phyloP scores from a whole-genome alignment of 2,113 vertebrate genomes.

The Pseudolaguvia tuberculata region DNA sequence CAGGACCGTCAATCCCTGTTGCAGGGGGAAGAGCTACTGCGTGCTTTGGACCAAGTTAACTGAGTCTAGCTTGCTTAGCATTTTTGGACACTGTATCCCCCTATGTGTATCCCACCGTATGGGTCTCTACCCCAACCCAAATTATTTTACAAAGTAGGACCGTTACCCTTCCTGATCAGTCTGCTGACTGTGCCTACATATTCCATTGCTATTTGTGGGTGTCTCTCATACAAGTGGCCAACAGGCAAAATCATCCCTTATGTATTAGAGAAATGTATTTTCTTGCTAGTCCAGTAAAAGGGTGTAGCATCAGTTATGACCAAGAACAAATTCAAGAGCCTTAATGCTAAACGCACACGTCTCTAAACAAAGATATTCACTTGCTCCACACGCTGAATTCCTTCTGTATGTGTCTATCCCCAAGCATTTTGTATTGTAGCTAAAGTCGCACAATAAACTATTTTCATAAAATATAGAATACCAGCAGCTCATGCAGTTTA shows the following conservation, averaged over 20 bases:
- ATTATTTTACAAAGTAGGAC: constrained; percentile 9
- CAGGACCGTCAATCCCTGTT: constrained; percentile 91
- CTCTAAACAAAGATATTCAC: background rate
- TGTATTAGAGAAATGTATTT: constrained; percentile 8
- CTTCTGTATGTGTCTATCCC: constrained; percentile 17
- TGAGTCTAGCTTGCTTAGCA: constrained; percentile 66
- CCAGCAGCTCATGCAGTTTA: constrained; percentile 55
- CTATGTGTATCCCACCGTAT: constrained; percentile 33
- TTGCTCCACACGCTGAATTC: background rate
- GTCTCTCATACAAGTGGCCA: constrained; percentile 3
- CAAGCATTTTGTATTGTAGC: constrained; percentile 47
- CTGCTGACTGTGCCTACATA: constrained; percentile 24
- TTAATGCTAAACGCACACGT: constrained; percentile 41
- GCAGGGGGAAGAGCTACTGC: constrained; percentile 94
- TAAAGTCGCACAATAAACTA: constrained; percentile 55
- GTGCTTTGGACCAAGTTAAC: constrained; percentile 95
- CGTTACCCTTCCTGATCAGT: constrained; percentile 7
- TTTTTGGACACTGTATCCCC: constrained; percentile 60
- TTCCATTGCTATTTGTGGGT: constrained; percentile 24
- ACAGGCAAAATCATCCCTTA: background rate
- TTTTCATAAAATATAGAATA: constrained; percentile 51
- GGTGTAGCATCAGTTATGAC: constrained; percentile 28
- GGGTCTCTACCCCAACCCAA: constrained; percentile 10
- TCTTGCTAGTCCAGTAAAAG: constrained; percentile 22
- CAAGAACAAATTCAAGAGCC: constrained; percentile 39